phyloP scores from a whole-genome alignment of 2,797 vertebrate species.

The Pristis pectinata region DNA sequence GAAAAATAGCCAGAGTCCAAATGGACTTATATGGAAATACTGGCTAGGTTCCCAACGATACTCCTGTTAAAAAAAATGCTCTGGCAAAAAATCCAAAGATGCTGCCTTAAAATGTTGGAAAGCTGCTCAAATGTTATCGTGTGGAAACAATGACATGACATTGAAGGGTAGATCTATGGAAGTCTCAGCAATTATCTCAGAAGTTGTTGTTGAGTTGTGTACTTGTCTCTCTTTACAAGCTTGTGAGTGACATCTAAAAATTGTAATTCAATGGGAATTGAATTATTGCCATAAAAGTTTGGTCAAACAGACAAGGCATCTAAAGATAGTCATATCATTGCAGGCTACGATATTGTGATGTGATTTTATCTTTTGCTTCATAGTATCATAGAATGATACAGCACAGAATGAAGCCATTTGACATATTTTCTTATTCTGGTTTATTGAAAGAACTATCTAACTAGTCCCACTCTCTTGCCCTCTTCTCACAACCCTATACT shows the following conservation, averaged over 20 bases:
- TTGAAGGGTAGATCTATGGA: not conserved
- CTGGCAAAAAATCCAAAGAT: not conserved
- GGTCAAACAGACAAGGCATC: not conserved
- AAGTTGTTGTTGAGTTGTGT: not conserved
- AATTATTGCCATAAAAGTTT: too few relatives aligned
- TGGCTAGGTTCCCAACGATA: not conserved
- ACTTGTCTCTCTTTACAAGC: not conserved
- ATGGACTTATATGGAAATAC: not conserved
- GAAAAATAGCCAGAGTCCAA: constrained; percentile 9
- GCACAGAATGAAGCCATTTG: not conserved
- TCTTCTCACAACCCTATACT: not conserved
- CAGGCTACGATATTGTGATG: not conserved
- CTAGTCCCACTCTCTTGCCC: not conserved
- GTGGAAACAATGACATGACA: not conserved
- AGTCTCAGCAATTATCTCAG: not conserved
- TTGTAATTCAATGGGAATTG: not conserved
- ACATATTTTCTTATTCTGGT: too few relatives aligned
- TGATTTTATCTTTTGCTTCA: not conserved
- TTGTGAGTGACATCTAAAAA: not conserved
- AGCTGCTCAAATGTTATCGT: not conserved
- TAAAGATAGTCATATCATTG: not conserved
- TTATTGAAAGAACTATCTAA: not conserved
- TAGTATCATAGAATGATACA: not conserved
- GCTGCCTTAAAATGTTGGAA: not conserved
- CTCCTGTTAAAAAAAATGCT: not conserved